Conservation (phyloP, 2,113 vertebrate species). For the Crotalus tigris region DNA sequence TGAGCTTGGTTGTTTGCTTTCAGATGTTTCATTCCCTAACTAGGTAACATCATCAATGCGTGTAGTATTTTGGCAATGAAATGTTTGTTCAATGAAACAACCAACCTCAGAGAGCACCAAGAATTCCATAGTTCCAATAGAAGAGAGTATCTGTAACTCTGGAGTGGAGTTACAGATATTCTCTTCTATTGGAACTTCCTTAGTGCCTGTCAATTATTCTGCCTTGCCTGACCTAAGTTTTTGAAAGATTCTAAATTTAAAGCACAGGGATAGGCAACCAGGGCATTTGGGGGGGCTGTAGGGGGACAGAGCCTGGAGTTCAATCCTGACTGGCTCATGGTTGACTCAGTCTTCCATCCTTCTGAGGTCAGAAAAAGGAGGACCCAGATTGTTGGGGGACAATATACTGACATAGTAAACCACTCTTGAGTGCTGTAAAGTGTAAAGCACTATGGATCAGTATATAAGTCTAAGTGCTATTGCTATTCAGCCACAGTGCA, state of each 20-base stretch:
- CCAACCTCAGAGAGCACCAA: not conserved
- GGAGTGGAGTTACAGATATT: not conserved
- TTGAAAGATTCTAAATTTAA: not conserved
- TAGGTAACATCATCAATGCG: not conserved
- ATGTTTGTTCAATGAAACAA: not conserved
- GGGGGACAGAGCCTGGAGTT: not conserved
- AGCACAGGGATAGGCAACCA: not conserved
- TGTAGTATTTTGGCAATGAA: not conserved
- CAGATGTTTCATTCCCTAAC: not conserved
- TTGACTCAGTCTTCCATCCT: not conserved
- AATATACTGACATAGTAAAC: not conserved
- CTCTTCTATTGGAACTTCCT: not conserved
- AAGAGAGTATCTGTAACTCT: too few species aligned
- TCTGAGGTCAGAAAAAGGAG: not conserved
- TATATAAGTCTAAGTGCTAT: not conserved
- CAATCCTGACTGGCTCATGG: not conserved
- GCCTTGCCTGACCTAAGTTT: not conserved
- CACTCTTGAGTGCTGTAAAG: not conserved
- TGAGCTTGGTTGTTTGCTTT: not conserved
- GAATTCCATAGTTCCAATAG: not conserved
- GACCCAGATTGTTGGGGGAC: not conserved
- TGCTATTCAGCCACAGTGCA: not conserved
- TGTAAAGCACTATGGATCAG: not conserved
- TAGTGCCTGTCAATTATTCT: not conserved
- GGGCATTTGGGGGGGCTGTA: not conserved